Evolutionary conservation across 2,888 invertebrate species (phyloP).

Genomic region (Rhodophaea formosa): DNA sequence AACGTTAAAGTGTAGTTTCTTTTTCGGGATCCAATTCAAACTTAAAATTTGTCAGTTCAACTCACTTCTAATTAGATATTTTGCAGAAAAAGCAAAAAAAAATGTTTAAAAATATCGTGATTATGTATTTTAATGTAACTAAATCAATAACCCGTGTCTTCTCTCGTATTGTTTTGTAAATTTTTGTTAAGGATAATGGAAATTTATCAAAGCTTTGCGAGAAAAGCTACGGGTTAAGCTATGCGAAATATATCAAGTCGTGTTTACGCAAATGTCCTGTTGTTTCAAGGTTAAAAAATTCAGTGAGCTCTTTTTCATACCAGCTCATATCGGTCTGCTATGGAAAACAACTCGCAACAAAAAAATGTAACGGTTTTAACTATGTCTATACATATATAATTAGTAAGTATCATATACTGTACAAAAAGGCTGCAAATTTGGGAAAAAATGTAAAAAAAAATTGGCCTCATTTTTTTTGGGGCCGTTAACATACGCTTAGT

Average conservation of each 20-base stretch:
- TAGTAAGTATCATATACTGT: slow-evolving; percentile 79
- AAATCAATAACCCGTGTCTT: slow-evolving; percentile 46
- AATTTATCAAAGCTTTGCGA: neutral
- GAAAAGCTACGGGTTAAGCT: slow-evolving; percentile 45
- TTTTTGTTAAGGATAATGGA: neutral
- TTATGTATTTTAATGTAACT: slow-evolving; percentile 58
- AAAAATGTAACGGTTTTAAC: slow-evolving; percentile 68
- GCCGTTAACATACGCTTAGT: slow-evolving; percentile 78
- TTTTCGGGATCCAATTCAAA: slow-evolving; percentile 46
- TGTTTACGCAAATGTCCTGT: slow-evolving; percentile 62
- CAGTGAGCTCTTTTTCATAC: slow-evolving; percentile 45
- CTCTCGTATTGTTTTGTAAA: neutral
- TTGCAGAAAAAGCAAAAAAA: slow-evolving; percentile 49
- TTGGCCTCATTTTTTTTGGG: slow-evolving; percentile 67
- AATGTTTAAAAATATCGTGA: slow-evolving; percentile 54
- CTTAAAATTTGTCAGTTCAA: slow-evolving; percentile 40
- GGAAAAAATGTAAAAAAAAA: slow-evolving; percentile 73
- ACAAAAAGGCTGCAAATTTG: slow-evolving; percentile 74
- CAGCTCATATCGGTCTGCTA: slow-evolving; percentile 34
- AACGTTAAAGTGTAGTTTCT: slow-evolving; percentile 56
- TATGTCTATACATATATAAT: slow-evolving; percentile 75
- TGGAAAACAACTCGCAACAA: slow-evolving; percentile 54
- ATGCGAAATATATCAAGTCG: slow-evolving; percentile 59
- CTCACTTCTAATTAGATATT: slow-evolving; percentile 45
- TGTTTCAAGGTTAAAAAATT: slow-evolving; percentile 58